phyloP scores from a whole-genome alignment of 2,113 vertebrate genomes.

The Chloroceryle aenea region DNA sequence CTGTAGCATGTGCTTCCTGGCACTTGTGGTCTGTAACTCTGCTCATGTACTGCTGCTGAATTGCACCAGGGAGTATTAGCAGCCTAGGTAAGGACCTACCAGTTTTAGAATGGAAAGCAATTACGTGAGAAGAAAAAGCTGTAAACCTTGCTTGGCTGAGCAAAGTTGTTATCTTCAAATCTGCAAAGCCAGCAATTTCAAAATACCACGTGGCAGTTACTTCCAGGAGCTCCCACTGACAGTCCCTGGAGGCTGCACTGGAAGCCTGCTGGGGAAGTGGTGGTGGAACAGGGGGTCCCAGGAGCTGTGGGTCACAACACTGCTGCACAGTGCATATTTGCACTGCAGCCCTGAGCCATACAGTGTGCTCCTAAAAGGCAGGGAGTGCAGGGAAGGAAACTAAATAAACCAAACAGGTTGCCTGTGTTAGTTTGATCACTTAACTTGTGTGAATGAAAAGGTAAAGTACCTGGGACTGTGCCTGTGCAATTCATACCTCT shows the following conservation, averaged over 20 bases:
- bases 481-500: background rate
- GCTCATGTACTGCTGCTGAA: background rate
- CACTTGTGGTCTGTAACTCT: background rate
- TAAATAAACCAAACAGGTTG: background rate
- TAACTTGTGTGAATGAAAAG: background rate
- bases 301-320: rapidly evolving
- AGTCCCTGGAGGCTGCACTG: background rate
- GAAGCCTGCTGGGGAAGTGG: background rate
- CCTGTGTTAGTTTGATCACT: background rate
- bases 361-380: background rate
- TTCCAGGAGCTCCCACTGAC: background rate
- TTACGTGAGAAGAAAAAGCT: background rate
- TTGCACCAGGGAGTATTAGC: background rate
- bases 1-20: background rate
- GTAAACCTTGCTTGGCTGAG: background rate
- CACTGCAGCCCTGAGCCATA: background rate
- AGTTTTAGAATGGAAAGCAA: background rate
- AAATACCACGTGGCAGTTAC: background rate
- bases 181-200: background rate
- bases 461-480: background rate
- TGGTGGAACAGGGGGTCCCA: rapidly evolving
- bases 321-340: background rate
- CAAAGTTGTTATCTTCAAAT: background rate
- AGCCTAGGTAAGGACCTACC: background rate
- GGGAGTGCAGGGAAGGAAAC: background rate